Conservation (phyloP, 2,888 invertebrate genomes). For the Apodemia arnacis region DNA sequence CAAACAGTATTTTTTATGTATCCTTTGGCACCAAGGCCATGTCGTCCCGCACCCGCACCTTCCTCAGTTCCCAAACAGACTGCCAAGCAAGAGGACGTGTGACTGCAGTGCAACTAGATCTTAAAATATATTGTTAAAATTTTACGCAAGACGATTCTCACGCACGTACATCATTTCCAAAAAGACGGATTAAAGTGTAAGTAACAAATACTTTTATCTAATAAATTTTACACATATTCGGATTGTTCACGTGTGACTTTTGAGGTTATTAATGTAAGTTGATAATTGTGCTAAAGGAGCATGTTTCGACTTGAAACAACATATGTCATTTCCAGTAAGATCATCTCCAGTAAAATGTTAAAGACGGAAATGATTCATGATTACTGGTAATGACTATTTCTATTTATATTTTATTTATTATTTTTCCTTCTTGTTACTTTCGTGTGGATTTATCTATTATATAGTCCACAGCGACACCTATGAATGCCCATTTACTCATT, state of each 20-base stretch:
- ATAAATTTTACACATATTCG: background rate
- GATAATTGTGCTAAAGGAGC: background rate
- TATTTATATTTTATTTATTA: no score
- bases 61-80: background rate
- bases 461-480: no score
- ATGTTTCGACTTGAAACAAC: background rate
- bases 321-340: background rate
- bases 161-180: background rate
- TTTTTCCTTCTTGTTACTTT: background rate
- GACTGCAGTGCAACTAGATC: background rate
- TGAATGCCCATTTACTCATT: no score
- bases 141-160: background rate
- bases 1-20: background rate
- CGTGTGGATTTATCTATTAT: no score
- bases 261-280: background rate
- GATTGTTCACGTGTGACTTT: background rate
- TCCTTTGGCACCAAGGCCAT: background rate
- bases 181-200: background rate
- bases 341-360: constrained; percentile 8
- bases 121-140: background rate
- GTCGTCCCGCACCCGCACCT: background rate
- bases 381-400: background rate
- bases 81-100: background rate
- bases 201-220: background rate
- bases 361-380: background rate